Conservation (phyloP, 2,888 invertebrate genomes). For the Eurytoma adleriae region DNA sequence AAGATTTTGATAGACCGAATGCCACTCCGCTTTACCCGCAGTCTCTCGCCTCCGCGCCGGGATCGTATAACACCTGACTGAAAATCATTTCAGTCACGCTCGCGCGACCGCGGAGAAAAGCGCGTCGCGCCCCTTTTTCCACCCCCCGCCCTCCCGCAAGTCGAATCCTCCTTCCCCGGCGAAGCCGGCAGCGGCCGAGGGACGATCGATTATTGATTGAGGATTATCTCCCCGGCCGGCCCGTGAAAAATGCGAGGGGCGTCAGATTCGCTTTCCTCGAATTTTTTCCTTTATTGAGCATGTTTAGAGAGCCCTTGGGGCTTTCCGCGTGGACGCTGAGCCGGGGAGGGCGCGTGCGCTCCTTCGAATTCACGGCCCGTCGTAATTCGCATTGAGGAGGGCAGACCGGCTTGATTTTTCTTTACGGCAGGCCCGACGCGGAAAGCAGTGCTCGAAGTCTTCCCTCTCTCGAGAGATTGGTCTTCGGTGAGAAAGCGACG, state of each 20-base stretch:
- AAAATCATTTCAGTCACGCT: constrained; percentile 47
- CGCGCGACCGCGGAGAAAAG: constrained; percentile 28
- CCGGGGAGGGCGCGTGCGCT: neutral
- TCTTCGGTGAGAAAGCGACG: neutral
- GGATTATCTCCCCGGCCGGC: neutral
- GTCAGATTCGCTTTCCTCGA: constrained; percentile 35
- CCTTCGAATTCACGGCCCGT: constrained; percentile 2
- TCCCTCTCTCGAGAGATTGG: neutral
- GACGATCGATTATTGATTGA: constrained; percentile 47
- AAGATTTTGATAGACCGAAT: constrained; percentile 51
- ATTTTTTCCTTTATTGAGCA: constrained; percentile 36
- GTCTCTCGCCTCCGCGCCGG: neutral
- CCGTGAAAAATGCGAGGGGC: constrained; percentile 28
- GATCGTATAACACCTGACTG: constrained; percentile 47
- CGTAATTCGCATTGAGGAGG: constrained; percentile 9
- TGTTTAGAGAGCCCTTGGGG: constrained; percentile 16
- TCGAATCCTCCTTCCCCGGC: neutral
- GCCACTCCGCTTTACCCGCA: constrained; percentile 36
- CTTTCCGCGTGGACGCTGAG: constrained; percentile 9
- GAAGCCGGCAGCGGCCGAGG: constrained; percentile 2
- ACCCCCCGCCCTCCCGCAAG: neutral
- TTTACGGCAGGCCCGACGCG: constrained; percentile 17
- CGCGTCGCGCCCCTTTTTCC: constrained; percentile 10
- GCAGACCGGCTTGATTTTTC: neutral
- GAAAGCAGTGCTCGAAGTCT: neutral